Percentiles rank a stretch among this genome's conserved stretches.
Conservation (phyloP, 2,888 invertebrate genomes). For the Epiblema foenella region DNA sequence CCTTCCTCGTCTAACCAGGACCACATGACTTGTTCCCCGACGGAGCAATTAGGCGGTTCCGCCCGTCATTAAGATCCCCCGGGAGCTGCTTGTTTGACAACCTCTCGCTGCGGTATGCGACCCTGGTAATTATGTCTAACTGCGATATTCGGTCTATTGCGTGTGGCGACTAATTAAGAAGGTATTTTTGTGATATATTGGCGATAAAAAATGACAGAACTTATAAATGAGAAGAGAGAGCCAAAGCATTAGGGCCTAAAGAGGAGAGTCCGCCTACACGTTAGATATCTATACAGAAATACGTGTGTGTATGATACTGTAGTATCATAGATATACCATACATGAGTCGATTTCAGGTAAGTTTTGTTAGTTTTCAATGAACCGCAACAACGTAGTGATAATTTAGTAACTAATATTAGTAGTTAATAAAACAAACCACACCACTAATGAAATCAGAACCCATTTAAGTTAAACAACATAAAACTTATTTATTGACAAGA, state of each 20-base stretch:
- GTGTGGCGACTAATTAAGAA: slow-evolving; percentile 69
- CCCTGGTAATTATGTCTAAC: slow-evolving; percentile 70
- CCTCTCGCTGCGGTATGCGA: slow-evolving; percentile 66
- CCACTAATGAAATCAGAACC: slow-evolving; percentile 10
- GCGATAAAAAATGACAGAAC: slow-evolving; percentile 30
- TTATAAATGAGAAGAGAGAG: neutral
- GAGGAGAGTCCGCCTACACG: neutral
- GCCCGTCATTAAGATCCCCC: slow-evolving; percentile 53
- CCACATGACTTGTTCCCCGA: slow-evolving; percentile 64
- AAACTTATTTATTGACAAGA: no score
- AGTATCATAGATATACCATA: no score
- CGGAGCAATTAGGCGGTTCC: slow-evolving; percentile 59
- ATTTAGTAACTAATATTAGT: neutral
- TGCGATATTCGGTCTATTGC: slow-evolving; percentile 57
- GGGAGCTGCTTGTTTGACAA: slow-evolving; percentile 61
- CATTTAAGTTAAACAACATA: neutral
- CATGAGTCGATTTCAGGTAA: no score
- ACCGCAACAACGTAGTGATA: neutral
- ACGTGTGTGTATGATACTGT: no score
- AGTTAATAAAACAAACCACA: slow-evolving; percentile 2
- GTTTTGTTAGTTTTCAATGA: no score
- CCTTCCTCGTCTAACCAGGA: slow-evolving; percentile 70
- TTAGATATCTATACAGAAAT: no score
- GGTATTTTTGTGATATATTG: slow-evolving; percentile 57
- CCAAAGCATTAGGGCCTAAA: neutral